Base-by-base conservation (phyloP, 2,888 invertebrate genomes). In the Anodontia alba region DNA sequence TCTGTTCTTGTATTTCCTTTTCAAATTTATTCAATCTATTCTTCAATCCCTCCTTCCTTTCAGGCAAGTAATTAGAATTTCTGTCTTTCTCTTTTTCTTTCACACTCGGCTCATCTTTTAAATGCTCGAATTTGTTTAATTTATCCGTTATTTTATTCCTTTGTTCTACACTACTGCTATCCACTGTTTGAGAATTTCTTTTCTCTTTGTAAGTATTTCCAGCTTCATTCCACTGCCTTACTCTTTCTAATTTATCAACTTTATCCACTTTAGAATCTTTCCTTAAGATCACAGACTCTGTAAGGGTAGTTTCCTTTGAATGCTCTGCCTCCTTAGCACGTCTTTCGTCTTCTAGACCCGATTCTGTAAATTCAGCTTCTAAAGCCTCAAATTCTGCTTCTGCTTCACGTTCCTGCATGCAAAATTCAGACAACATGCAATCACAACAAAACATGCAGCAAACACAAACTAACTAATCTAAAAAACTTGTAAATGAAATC, bases 41-140 rank as follows among this genome's bases (percentile, higher is more conserved):
- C 46, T 84, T 84, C 62, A 81, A 74, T 79, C 84, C 84, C 51
- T 84, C 80, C 62, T 76, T 81, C 62, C 76, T 81, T n/a, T 73
- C 71, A 20, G 69, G 62, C 62, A 17, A 43, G 70, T 49, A 73
- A 73, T 68, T 23, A 78, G 33, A 43, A 68, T 31, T 33, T 38
- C 42, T 84, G 67, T 69, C 62, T 67, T 73, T 76, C 38, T 42
- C 67, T 73, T 42, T 54, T 42, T 42, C 78, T 15, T 73, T 49
- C 29, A 67, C 80, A 78, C 73, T 81, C 20, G 78, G 73, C 29
- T 57, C 42, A 1, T 70, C 70, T 17, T 36, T 33, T 17, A 71
- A 69, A 51, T 83, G 83, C 62, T 86, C 81, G 77, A 86, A 86
- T 42, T 81, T 81, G 43, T 83, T 51, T 51, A 86, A 69, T 62